Evolutionary conservation across 2,797 vertebrate genomes (phyloP).

Genomic region (Microtus obscurus): DNA sequence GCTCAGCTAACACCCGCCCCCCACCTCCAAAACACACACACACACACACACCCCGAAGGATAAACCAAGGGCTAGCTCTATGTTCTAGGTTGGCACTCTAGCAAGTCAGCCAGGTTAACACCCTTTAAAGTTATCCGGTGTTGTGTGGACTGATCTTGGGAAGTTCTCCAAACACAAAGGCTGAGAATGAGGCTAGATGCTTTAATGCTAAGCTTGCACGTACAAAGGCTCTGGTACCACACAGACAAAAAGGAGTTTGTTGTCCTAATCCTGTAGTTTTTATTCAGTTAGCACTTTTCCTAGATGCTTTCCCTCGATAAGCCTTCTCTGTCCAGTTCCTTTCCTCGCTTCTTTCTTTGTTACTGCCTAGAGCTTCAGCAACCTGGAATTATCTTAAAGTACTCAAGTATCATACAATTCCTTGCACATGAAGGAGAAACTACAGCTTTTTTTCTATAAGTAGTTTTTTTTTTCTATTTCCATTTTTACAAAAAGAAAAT

Average conservation of each 20-base stretch:
- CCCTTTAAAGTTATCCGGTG: slow-evolving; percentile 29
- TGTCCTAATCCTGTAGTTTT: background rate
- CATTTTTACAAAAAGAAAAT: slow-evolving; percentile 38
- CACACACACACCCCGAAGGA: too few relatives aligned
- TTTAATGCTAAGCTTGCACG: background rate
- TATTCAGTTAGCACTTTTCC: slow-evolving; percentile 7
- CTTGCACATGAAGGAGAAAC: slow-evolving; percentile 16
- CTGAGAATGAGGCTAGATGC: background rate
- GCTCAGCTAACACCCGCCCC: background rate
- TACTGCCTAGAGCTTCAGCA: slow-evolving; percentile 5
- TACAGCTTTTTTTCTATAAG: background rate
- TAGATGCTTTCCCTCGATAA: slow-evolving; percentile 27
- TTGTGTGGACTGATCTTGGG: background rate
- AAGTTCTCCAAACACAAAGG: slow-evolving; percentile 40
- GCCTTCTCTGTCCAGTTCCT: background rate
- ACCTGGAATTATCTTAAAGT: slow-evolving; percentile 22
- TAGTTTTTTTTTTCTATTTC: background rate
- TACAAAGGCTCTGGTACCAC: background rate
- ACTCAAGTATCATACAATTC: background rate
- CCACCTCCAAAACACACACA: background rate
- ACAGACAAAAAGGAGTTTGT: background rate
- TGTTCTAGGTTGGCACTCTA: background rate
- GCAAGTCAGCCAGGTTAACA: background rate
- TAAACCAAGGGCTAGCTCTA: background rate
- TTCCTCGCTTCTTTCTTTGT: background rate